Evolutionary conservation across 2,797 vertebrate species (phyloP).

Genomic region (Anolis apletophallus): DNA sequence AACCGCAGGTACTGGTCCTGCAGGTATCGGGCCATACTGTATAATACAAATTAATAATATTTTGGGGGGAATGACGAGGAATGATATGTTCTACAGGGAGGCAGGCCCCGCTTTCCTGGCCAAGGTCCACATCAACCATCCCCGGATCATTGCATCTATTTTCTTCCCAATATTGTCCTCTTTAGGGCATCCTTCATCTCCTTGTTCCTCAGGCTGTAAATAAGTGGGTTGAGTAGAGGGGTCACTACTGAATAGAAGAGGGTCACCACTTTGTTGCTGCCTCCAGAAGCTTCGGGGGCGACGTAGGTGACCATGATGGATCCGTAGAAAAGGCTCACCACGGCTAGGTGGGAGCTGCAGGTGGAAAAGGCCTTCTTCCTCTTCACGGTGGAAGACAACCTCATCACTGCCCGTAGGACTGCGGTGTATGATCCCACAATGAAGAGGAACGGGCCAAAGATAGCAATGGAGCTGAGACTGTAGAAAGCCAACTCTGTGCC

Average conservation of each 20-base stretch:
- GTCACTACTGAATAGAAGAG: constrained; percentile 62
- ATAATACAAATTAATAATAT: no score
- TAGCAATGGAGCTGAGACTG: constrained; percentile 66
- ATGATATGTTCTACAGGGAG: neutral
- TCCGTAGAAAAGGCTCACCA: constrained; percentile 66
- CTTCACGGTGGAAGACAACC: constrained; percentile 52
- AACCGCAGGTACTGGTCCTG: no score
- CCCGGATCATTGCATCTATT: neutral
- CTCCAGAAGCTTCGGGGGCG: constrained; percentile 44
- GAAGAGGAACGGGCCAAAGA: constrained; percentile 67
- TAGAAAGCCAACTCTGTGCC: constrained; percentile 33
- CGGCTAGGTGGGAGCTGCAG: constrained; percentile 64
- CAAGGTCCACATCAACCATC: neutral
- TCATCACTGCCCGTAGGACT: constrained; percentile 54
- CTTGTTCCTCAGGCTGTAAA: constrained; percentile 70
- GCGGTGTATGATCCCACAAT: constrained; percentile 60
- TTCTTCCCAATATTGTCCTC: neutral
- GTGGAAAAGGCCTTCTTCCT: constrained; percentile 67
- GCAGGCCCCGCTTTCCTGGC: neutral
- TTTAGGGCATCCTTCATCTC: constrained; percentile 59
- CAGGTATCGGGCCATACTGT: no score
- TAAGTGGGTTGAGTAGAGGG: constrained; percentile 68
- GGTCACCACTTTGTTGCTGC: constrained; percentile 57
- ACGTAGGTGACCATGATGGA: constrained; percentile 72
- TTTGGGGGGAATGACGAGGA: neutral